Base-by-base conservation (phyloP, 1,140 invertebrate species). In the Drosophila eugracilis region DNA sequence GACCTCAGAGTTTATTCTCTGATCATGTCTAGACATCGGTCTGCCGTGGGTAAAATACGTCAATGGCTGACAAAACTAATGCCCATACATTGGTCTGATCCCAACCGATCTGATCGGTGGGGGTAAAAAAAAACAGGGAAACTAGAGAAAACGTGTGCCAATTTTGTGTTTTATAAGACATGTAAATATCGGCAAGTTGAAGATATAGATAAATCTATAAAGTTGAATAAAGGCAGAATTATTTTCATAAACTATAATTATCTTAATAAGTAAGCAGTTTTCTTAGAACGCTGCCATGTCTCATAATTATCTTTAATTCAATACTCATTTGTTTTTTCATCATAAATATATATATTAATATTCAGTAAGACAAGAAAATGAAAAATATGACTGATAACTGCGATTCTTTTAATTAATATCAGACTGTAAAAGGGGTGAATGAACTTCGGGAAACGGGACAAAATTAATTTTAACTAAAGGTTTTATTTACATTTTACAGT, bases 1-100 rank as follows among this genome's bases (percentile, higher is more conserved):
- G 81, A 85, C 83, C 81, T 85, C 81, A 85, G 77, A 85, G 73
- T 66, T 62, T 76, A 42, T 54, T 63, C 76, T 65, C 32, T 47
- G 54, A 60, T 32, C 67, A 26, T 45, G 83, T 86, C 81, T 86
- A 86, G 81, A 88, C 81, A 86, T 59, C 58, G 77, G 74, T 88
- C 77, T 85, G 81, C 67, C 73, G 59, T 77, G 55, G 72, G 36
- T 19, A 59, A 49, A 65, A 45, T 28, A 78, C 74, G 80, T 85
- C 81, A 85, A 85, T 77, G 36, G 44, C 47, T 75, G 59, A 63
- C 22, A 62, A 67, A 73, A 67, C 70, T 60, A 81, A 62, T 66
- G 49, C 36, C 77, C 60, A 42, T 80, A 58, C 66, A 80, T 77
- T 84, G 79, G 81, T 85, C 81, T n/a, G 7, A 67, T 34, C 59